These are phyloP conservation scores for Dinocampus coccinellae DNA, from an alignment of 2,888 invertebrate genomes.

Conservation along the genomic window DNA sequence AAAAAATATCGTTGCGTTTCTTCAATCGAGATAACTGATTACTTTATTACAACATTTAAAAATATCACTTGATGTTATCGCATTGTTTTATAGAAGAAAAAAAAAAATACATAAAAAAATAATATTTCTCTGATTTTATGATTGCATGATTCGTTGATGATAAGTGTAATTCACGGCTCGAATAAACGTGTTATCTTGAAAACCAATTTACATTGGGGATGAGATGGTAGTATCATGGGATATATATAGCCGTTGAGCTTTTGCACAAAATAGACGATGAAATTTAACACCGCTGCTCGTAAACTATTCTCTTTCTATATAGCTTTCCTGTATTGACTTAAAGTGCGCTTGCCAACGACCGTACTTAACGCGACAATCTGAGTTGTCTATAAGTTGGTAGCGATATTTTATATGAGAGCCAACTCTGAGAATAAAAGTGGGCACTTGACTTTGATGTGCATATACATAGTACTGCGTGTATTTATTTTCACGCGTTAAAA, in stretches of 20 bases:
- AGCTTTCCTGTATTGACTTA: slow-evolving; percentile 11
- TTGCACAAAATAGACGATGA: not conserved
- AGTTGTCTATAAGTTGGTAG: not conserved
- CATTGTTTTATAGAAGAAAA: too few species aligned
- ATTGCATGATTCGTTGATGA: not conserved
- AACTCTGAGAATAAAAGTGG: slow-evolving; percentile 6
- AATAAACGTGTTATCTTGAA: slow-evolving; percentile 4
- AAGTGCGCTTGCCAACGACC: slow-evolving; percentile 18
- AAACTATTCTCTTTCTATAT: not conserved
- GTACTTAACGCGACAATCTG: slow-evolving; percentile 13
- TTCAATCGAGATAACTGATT: not conserved
- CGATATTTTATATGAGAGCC: slow-evolving; percentile 1
- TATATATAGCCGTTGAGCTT: slow-evolving; percentile 5
- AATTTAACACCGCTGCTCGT: not conserved
- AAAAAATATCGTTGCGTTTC: too few species aligned
- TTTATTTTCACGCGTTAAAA: not conserved
- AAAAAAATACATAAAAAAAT: not conserved
- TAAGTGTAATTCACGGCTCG: not conserved
- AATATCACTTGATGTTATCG: too few species aligned
- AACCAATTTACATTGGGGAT: slow-evolving; percentile 10
- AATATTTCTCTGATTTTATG: not conserved
- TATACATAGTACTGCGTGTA: not conserved
- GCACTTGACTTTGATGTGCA: slow-evolving; percentile 9
- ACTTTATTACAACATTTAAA: too few species aligned
- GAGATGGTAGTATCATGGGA: not conserved